phyloP scores from a whole-genome alignment of 2,888 invertebrate genomes.

The Tipula vernalis region DNA sequence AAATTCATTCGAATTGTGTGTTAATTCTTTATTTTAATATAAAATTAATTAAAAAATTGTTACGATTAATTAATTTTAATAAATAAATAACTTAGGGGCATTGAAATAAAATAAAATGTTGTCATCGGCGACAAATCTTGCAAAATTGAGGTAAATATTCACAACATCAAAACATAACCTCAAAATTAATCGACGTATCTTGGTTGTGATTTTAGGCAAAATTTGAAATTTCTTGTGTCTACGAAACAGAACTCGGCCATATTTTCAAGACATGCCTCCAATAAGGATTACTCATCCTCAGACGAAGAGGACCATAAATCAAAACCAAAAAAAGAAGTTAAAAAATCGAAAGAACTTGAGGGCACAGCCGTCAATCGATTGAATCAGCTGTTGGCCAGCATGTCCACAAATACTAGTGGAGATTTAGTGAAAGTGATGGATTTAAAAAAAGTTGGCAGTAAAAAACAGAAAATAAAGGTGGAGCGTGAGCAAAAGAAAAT shows the following conservation, averaged over 20 bases:
- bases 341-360: not conserved
- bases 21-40: not conserved
- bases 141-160: not conserved
- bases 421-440: constrained; percentile 18
- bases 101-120: not conserved
- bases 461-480: constrained; percentile 15
- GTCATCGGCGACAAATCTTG: not conserved
- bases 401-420: constrained; percentile 26
- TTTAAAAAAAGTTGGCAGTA: constrained; percentile 28
- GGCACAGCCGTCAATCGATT: constrained; percentile 24
- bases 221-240: not conserved
- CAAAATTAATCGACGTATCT: not conserved
- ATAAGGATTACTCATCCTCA: not conserved
- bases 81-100: not conserved
- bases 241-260: not conserved
- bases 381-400: constrained; percentile 29
- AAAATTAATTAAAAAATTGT: not conserved
- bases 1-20: not conserved
- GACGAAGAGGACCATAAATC: constrained; percentile 6
- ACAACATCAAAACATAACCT: not conserved
- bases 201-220: not conserved
- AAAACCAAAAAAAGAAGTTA: not conserved
- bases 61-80: not conserved
- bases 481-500: constrained; percentile 19
- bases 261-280: not conserved